Conservation (phyloP, 2,888 invertebrate species). For the Himalopsyche japonica region DNA sequence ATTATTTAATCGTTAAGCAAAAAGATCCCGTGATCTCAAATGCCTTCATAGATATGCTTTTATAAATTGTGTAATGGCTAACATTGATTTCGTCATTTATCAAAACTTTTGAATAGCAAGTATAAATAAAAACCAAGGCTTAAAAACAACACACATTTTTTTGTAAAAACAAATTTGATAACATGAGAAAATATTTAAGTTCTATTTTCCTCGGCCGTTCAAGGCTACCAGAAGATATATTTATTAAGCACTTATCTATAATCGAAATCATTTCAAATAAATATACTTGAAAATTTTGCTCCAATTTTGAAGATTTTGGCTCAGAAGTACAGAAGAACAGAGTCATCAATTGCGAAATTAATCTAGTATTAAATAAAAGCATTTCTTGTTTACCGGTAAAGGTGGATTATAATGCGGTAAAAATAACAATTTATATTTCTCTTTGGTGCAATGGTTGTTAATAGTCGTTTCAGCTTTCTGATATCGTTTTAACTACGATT, state of each 20-base stretch:
- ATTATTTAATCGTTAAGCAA: too few relatives aligned
- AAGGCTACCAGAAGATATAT: not conserved
- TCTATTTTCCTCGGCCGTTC: not conserved
- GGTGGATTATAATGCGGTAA: too few relatives aligned
- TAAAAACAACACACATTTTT: not conserved
- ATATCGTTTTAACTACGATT: too few relatives aligned
- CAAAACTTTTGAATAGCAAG: not conserved
- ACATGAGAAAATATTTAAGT: not conserved
- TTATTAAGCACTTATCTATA: not conserved
- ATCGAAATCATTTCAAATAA: not conserved
- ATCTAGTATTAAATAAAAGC: too few relatives aligned
- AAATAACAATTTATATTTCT: too few relatives aligned
- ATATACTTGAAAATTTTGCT: not conserved
- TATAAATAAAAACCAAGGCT: not conserved
- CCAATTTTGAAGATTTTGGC: not conserved
- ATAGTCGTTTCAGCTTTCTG: too few relatives aligned
- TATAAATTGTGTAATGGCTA: not conserved
- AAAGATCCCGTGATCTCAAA: too few relatives aligned
- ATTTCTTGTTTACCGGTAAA: too few relatives aligned
- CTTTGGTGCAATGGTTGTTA: too few relatives aligned
- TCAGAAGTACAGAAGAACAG: too few relatives aligned
- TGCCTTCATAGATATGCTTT: not conserved
- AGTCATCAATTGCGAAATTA: not conserved
- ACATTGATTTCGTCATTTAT: not conserved
- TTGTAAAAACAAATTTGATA: not conserved